Conservation (phyloP, 2,888 invertebrate species). For the Eurytoma adleriae region DNA sequence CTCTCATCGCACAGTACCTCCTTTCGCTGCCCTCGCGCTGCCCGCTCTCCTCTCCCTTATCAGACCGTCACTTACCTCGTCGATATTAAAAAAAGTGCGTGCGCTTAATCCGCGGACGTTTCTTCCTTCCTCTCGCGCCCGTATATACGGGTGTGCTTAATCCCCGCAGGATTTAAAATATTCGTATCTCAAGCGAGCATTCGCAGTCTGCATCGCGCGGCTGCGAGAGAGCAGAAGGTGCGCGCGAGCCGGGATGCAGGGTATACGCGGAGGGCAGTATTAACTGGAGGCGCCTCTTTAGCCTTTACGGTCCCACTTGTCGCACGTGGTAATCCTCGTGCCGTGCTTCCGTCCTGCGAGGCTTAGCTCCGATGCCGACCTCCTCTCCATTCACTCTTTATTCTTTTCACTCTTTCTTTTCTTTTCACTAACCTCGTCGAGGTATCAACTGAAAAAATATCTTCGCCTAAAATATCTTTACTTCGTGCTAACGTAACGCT, state of each 20-base stretch:
- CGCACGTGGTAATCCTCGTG: slow-evolving; percentile 65
- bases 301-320: slow-evolving; percentile 68
- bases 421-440: background rate
- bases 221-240: slow-evolving; percentile 57
- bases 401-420: background rate
- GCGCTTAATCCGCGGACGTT: too few species aligned
- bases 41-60: slow-evolving; percentile 4
- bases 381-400: background rate
- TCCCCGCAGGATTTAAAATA: slow-evolving; percentile 72
- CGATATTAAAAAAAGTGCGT: slow-evolving; percentile 68
- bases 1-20: slow-evolving; percentile 28
- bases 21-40: background rate
- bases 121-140: background rate
- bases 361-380: slow-evolving; percentile 7
- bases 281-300: slow-evolving; percentile 68
- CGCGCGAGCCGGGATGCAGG: slow-evolving; percentile 36
- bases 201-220: slow-evolving; percentile 62
- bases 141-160: slow-evolving; percentile 61
- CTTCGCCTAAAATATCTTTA: background rate
- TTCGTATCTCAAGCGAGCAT: slow-evolving; percentile 73
- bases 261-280: slow-evolving; percentile 58
- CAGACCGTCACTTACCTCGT: slow-evolving; percentile 55
- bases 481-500: too few species aligned
- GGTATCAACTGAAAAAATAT: background rate
- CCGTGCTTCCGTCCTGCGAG: slow-evolving; percentile 19